Evolutionary conservation across 1,140 invertebrate genomes (phyloP).

Genomic region (Macrobrachium rosenbergii): DNA sequence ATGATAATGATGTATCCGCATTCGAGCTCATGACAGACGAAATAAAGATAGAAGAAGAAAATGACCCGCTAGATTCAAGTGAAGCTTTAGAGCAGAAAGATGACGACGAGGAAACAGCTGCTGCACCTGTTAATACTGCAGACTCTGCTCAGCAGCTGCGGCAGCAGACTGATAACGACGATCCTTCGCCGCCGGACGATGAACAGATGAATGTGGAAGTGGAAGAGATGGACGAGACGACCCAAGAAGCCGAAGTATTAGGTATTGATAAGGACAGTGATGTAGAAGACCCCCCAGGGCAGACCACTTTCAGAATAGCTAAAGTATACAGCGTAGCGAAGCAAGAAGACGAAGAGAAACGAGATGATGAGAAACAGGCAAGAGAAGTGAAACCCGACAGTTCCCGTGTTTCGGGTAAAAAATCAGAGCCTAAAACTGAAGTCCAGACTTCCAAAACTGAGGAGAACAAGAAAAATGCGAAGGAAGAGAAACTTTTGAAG

Average conservation of each 20-base stretch:
- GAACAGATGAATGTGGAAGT: not conserved
- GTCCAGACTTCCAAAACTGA: not conserved
- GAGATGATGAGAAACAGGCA: not conserved
- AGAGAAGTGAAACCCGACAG: not conserved
- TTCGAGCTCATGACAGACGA: not conserved
- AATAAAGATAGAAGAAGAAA: no score
- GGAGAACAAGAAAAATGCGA: conserved; percentile 17
- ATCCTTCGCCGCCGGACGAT: no score
- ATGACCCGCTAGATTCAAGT: no score
- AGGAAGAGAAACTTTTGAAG: conserved; percentile 49
- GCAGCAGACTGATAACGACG: not conserved
- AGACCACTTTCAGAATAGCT: conserved; percentile 43
- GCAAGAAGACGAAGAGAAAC: conserved; percentile 5
- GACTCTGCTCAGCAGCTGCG: not conserved
- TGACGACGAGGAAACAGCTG: no score
- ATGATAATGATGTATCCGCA: no score
- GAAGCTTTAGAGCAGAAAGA: no score
- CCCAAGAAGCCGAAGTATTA: not conserved
- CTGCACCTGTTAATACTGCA: not conserved
- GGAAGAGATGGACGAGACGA: conserved; percentile 1
- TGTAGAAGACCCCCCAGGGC: not conserved
- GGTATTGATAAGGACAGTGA: not conserved
- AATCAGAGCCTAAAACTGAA: not conserved
- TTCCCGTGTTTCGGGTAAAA: not conserved
- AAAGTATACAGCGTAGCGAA: conserved; percentile 42